Base-by-base conservation (phyloP, 2,888 invertebrate genomes). In the Drosophila siamana region DNA sequence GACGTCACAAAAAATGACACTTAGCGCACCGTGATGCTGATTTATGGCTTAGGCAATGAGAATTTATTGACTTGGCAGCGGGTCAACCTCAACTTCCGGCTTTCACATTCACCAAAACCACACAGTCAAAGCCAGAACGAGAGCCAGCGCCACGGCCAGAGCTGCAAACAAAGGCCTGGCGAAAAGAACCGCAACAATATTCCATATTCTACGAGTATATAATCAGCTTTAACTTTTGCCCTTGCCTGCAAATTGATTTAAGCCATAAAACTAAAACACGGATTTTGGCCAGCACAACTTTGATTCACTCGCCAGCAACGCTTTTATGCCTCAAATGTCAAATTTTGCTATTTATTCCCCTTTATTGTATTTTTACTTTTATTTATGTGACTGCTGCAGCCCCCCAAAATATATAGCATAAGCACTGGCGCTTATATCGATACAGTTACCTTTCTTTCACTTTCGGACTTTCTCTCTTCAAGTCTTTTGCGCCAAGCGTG, bases 11-110 rank as follows among this genome's bases (percentile, higher is more conserved):
- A 85, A 88, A 85, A 85, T 85, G 85, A 88, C 85, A 85, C 87
- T 85, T 85, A 86, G 85, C 88, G 88, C 76, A 56, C 84, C 80
- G 46, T 85, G 88, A 85, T 88, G 88, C 88, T 85, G 88, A 85
- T 85, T 85, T 85, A 85, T 85, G 87, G 88, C 81, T 84, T 72
- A 86, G 86, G 73, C 88, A 88, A 85, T 86, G 88, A 85, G 88
- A 88, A 85, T 85, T 85, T 85, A 85, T 85, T 85, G 85, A 88
- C 85, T 85, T 86, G 87, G 69, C 88, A 78, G 71, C 76, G 71
- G 88, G 83, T 84, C 88, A 82, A 67, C 71, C 73, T 48, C 65
- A 71, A 64, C 86, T 51, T 80, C 66, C 63, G 64, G 52, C 64
- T 44, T 30, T 19, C 19, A 11, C 43, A 54, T 13, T 13, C 40